A percentile compares a stretch with the other conserved stretches of the same genome.
These are phyloP conservation scores for Thymallus thymallus DNA, from an alignment of 2,113 vertebrate species.

Conservation along the genomic window DNA sequence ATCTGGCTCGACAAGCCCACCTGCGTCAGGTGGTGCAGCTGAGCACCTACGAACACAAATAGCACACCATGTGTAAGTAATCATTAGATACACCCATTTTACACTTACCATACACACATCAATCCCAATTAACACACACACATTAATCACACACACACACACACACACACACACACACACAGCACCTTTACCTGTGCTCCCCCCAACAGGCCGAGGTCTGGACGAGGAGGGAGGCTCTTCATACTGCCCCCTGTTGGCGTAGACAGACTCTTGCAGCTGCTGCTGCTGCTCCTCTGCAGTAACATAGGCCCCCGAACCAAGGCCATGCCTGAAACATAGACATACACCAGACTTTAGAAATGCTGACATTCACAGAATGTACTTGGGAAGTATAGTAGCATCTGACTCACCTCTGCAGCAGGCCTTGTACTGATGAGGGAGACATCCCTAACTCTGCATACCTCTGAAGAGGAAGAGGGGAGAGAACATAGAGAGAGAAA, in stretches of 20 bases:
- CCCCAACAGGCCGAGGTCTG: constrained; percentile 89
- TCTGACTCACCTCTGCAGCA: constrained; percentile 81
- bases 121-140: constrained; percentile 10
- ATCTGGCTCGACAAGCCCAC: constrained; percentile 93
- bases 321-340: constrained; percentile 72
- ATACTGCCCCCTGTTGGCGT: constrained; percentile 82
- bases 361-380: too few relatives aligned
- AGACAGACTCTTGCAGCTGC: constrained; percentile 78
- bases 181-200: constrained; percentile 83
- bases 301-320: constrained; percentile 78
- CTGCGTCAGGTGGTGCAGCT: constrained; percentile 94
- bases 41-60: constrained; percentile 78
- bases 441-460: constrained; percentile 90
- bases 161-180: constrained; percentile 6
- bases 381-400: too few relatives aligned
- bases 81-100: constrained; percentile 10
- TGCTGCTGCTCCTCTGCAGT: constrained; percentile 74
- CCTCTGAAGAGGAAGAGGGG: constrained; percentile 69
- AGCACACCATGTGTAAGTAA: too few relatives aligned
- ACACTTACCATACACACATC: constrained; percentile 5
- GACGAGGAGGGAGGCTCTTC: constrained; percentile 84
- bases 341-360: neutral
- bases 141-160: constrained; percentile 11
- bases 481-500: neutral
- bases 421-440: constrained; percentile 79